phyloP scores from a whole-genome alignment of 2,888 invertebrate species.

The Danaus chrysippus region DNA sequence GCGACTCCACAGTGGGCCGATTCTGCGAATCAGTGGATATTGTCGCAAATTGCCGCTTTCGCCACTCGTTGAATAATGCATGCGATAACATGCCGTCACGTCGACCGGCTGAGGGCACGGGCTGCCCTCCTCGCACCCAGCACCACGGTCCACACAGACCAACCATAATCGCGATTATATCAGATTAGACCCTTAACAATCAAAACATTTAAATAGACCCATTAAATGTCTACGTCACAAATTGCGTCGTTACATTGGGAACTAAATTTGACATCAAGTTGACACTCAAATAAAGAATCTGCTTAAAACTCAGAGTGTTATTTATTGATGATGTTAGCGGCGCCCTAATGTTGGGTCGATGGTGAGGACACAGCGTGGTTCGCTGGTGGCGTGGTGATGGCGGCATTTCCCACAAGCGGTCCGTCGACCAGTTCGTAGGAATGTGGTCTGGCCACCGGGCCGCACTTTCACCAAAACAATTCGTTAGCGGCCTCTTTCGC shows the following conservation, averaged over 20 bases:
- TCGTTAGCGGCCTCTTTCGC: conserved; percentile 78
- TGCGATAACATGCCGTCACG: conserved; percentile 76
- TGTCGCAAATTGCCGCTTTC: conserved; percentile 79
- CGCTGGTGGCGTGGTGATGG: conserved; percentile 60
- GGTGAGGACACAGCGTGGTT: conserved; percentile 47
- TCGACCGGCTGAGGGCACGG: conserved; percentile 41
- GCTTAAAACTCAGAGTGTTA: too few relatives aligned
- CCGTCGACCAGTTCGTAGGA: conserved; percentile 77
- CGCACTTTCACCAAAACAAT: conserved; percentile 80
- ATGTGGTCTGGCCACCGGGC: conserved; percentile 77
- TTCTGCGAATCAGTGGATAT: conserved; percentile 77
- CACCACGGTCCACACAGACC: not conserved
- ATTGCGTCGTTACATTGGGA: too few relatives aligned
- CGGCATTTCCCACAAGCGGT: conserved; percentile 79
- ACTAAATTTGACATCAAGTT: too few relatives aligned
- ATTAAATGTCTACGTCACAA: too few relatives aligned
- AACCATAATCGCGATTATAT: not conserved
- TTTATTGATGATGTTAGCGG: conserved; percentile 28
- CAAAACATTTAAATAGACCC: too few relatives aligned
- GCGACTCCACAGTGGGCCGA: conserved; percentile 64
- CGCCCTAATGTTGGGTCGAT: conserved; percentile 42
- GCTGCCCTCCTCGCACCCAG: conserved; percentile 37
- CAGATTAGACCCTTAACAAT: not conserved
- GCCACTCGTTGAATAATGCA: conserved; percentile 77
- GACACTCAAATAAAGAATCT: too few relatives aligned